Percentiles rank a stretch among this genome's conserved stretches.
Evolutionary conservation across 2,797 vertebrate species (phyloP).

Genomic region (Euthynnus affinis): DNA sequence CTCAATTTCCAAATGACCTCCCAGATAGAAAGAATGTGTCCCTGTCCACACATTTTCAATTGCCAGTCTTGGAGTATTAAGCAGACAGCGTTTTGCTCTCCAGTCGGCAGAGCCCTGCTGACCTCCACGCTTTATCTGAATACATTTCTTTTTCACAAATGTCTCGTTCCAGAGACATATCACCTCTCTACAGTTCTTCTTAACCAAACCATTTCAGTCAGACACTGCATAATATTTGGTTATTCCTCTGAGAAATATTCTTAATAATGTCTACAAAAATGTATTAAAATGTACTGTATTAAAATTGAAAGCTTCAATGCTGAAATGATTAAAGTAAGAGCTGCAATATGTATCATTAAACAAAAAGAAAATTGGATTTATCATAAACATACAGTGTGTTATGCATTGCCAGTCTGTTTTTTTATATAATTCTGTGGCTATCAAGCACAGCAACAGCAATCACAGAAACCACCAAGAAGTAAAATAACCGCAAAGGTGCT

Average conservation of each 20-base stretch:
- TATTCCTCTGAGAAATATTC: conserved; percentile 6
- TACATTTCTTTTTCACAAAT: conserved; percentile 43
- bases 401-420: not conserved
- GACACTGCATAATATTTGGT: not conserved
- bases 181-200: not conserved
- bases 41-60: conserved; percentile 61
- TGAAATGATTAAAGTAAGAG: not conserved
- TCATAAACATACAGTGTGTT: not conserved
- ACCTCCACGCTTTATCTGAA: conserved; percentile 41
- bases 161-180: conserved; percentile 4
- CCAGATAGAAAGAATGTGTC: conserved; percentile 66
- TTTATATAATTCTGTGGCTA: not conserved
- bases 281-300: not conserved
- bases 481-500: not conserved
- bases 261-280: not conserved
- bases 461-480: not conserved
- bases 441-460: not conserved
- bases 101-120: not conserved
- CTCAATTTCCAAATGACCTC: conserved; percentile 79
- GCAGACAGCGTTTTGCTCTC: conserved; percentile 34
- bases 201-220: not conserved
- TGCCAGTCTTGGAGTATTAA: conserved; percentile 48
- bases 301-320: not conserved
- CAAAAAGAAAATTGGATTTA: not conserved
- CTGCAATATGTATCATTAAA: not conserved